Percentiles rank a stretch among this genome's conserved stretches.
phyloP scores from a whole-genome alignment of 2,888 invertebrate genomes.

The Agrochola lota region DNA sequence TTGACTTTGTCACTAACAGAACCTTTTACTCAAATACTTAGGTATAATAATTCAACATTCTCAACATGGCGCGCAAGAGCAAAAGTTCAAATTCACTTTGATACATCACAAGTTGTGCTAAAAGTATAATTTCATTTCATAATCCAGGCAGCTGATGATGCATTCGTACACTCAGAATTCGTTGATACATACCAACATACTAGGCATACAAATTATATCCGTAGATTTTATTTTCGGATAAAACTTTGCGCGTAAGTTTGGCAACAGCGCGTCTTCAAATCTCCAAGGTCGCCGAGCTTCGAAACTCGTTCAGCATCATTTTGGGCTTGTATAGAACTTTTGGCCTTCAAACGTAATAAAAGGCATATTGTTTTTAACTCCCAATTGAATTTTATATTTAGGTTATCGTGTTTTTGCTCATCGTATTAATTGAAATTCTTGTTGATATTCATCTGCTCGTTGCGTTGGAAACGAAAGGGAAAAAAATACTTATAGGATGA shows the following conservation, averaged over 20 bases:
- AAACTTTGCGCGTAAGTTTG: slow-evolving; percentile 34
- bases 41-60: not conserved
- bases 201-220: slow-evolving; percentile 34
- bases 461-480: not conserved
- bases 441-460: not conserved
- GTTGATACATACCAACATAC: slow-evolving; percentile 23
- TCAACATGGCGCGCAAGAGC: too few species aligned
- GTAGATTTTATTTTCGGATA: slow-evolving; percentile 35
- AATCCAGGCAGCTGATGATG: not conserved
- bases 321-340: slow-evolving; percentile 13
- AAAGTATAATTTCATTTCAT: not conserved
- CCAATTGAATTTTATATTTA: slow-evolving; percentile 29
- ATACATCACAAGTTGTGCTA: not conserved
- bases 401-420: slow-evolving; percentile 29
- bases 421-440: not conserved
- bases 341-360: slow-evolving; percentile 40
- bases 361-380: slow-evolving; percentile 24
- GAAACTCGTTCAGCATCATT: slow-evolving; percentile 51
- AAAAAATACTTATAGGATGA: not conserved
- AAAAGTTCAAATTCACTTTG: not conserved
- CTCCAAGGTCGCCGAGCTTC: slow-evolving; percentile 48
- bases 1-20: not conserved
- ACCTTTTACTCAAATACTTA: not conserved
- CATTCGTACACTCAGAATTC: not conserved
- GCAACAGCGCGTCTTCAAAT: slow-evolving; percentile 53